phyloP scores from a whole-genome alignment of 2,888 invertebrate genomes.

The Drosophila maculinotata region DNA sequence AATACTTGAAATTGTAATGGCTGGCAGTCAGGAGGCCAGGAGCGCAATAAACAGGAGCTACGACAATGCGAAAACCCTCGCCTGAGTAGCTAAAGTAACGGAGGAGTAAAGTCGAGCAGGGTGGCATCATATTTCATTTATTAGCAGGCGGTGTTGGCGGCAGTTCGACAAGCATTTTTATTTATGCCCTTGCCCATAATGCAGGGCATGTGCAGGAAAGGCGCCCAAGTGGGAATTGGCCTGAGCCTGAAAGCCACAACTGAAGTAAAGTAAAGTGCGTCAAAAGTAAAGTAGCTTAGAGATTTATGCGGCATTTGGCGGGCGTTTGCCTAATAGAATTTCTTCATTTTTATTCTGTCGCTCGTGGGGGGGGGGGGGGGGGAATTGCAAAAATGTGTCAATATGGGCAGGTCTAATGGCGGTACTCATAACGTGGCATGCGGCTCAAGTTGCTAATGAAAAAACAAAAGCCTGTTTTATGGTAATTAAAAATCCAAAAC shows the following conservation, averaged over 20 bases:
- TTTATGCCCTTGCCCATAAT: slow-evolving; percentile 82
- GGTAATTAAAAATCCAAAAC: slow-evolving; percentile 18
- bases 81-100: background rate
- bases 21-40: slow-evolving; percentile 39
- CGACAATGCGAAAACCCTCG: slow-evolving; percentile 57
- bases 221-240: slow-evolving; percentile 43
- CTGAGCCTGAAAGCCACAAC: slow-evolving; percentile 34
- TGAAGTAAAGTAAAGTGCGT: slow-evolving; percentile 52
- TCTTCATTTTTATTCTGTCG: slow-evolving; percentile 1
- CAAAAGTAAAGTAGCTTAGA: slow-evolving; percentile 75
- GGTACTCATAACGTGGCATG: slow-evolving; percentile 17
- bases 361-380: too few relatives aligned
- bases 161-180: slow-evolving; percentile 70
- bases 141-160: slow-evolving; percentile 64
- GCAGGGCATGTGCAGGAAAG: slow-evolving; percentile 82
- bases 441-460: slow-evolving; percentile 32
- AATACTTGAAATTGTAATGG: slow-evolving; percentile 75
- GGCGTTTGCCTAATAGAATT: slow-evolving; percentile 67
- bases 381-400: slow-evolving; percentile 48
- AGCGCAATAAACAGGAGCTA: slow-evolving; percentile 77
- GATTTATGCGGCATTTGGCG: slow-evolving; percentile 69
- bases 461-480: slow-evolving; percentile 10
- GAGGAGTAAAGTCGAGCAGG: slow-evolving; percentile 30
- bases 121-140: slow-evolving; percentile 81
- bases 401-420: slow-evolving; percentile 51